These are phyloP conservation scores for Rhinella marina DNA, from an alignment of 2,797 vertebrate species.

Conservation along the genomic window DNA sequence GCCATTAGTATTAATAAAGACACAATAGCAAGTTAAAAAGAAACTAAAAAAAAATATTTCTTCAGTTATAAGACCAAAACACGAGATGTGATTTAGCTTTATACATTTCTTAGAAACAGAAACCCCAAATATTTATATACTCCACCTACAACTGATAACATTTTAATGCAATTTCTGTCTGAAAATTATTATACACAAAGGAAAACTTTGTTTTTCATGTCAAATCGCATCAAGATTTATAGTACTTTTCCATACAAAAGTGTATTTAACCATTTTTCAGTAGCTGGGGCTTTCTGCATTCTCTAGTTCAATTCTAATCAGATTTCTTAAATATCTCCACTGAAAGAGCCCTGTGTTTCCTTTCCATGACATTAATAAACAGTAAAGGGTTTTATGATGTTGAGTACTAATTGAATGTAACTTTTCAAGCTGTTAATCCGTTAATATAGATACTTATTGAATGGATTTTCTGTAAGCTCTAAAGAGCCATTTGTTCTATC, in stretches of 20 bases:
- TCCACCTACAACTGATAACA: neutral
- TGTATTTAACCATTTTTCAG: slow-evolving; percentile 48
- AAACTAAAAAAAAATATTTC: neutral
- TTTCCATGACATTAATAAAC: slow-evolving; percentile 66
- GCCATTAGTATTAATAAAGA: neutral
- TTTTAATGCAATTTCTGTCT: neutral
- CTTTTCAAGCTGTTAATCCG: slow-evolving; percentile 83
- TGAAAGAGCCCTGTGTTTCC: slow-evolving; percentile 64
- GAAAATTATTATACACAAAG: slow-evolving; percentile 25
- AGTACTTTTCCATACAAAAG: slow-evolving; percentile 25
- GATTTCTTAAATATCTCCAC: slow-evolving; percentile 64
- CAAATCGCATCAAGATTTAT: slow-evolving; percentile 32
- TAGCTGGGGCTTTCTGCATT: slow-evolving; percentile 64
- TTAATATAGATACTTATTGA: slow-evolving; percentile 84
- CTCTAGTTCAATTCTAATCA: slow-evolving; percentile 67
- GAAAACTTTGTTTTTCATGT: slow-evolving; percentile 22
- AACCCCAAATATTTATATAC: neutral
- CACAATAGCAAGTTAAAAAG: neutral
- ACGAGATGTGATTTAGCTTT: neutral
- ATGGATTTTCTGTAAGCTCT: slow-evolving; percentile 81
- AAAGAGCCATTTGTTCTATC: slow-evolving; percentile 78
- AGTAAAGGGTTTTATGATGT: slow-evolving; percentile 67
- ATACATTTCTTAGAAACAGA: neutral
- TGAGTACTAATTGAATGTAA: slow-evolving; percentile 80
- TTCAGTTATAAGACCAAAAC: neutral